Evolutionary conservation across 2,888 invertebrate genomes (phyloP).

Genomic region (Caenorhabditis sp.): DNA sequence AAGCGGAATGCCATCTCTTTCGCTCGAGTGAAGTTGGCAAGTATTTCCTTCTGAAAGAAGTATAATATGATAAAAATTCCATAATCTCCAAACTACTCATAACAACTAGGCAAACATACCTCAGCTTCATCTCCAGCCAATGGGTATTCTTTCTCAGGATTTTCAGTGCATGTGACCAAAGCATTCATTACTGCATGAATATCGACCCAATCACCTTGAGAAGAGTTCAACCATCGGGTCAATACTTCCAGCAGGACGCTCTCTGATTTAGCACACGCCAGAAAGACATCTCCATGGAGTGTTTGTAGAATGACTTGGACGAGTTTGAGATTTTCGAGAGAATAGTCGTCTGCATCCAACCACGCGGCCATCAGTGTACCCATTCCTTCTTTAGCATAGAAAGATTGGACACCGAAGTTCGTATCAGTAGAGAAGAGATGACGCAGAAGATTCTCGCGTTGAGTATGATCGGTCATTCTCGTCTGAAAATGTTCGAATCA

Average conservation of each 20-base stretch:
- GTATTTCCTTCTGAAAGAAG: slow-evolving; percentile 47
- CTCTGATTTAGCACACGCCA: slow-evolving; percentile 20
- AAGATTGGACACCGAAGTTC: slow-evolving; percentile 9
- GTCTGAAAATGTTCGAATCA: slow-evolving; percentile 17
- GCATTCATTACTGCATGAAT: slow-evolving; percentile 39
- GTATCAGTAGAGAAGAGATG: slow-evolving; percentile 48
- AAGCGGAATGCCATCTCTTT: slow-evolving; percentile 50
- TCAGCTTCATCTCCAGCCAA: slow-evolving; percentile 12
- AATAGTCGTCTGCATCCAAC: slow-evolving; percentile 45
- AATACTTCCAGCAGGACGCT: slow-evolving; percentile 18
- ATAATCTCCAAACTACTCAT: neutral
- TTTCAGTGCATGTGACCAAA: slow-evolving; percentile 28
- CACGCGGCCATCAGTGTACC: slow-evolving; percentile 48
- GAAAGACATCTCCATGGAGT: slow-evolving; percentile 52
- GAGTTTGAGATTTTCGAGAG: slow-evolving; percentile 47
- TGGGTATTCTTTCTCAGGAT: slow-evolving; percentile 12
- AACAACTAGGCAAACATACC: slow-evolving; percentile 13
- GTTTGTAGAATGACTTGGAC: slow-evolving; percentile 47
- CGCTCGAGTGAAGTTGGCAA: slow-evolving; percentile 23
- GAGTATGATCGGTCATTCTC: slow-evolving; percentile 46
- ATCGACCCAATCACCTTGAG: slow-evolving; percentile 21
- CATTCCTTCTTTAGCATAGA: slow-evolving; percentile 59
- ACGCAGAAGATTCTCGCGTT: slow-evolving; percentile 35
- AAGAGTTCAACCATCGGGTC: slow-evolving; percentile 2
- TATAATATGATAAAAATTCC: neutral